A percentile compares a stretch with the other conserved stretches of the same genome.
phyloP scores from a whole-genome alignment of 2,888 invertebrate genomes.

The Mylabris sibirica region DNA sequence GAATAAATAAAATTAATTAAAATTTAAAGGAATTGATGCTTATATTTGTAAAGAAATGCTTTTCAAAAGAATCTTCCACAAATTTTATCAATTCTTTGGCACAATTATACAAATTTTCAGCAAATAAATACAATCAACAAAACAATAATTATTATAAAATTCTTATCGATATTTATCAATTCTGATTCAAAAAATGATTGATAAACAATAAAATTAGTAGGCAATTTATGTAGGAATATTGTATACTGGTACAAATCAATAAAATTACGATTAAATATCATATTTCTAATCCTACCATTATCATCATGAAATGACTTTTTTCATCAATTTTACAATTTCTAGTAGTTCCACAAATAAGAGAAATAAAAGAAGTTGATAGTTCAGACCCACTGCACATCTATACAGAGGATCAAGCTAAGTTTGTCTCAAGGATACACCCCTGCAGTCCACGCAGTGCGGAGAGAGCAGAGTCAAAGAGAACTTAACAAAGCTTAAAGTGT shows the following conservation, averaged over 20 bases:
- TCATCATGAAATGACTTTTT: too few species aligned
- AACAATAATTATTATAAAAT: neutral
- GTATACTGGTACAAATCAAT: neutral
- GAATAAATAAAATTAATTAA: neutral
- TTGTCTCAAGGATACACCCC: too few species aligned
- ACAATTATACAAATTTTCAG: neutral
- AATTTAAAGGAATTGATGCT: constrained; percentile 9
- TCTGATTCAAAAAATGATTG: neutral
- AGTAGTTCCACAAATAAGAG: too few species aligned
- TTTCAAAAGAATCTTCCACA: constrained; percentile 7
- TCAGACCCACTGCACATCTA: too few species aligned
- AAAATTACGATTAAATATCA: neutral
- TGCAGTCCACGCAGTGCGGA: too few species aligned
- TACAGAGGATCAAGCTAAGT: too few species aligned
- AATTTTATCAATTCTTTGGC: neutral
- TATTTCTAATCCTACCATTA: neutral
- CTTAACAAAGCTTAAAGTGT: too few species aligned
- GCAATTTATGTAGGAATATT: neutral
- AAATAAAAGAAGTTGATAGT: too few species aligned
- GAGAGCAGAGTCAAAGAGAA: too few species aligned
- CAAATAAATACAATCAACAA: neutral
- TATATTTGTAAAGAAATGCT: neutral
- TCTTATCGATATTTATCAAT: neutral
- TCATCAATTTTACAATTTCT: too few species aligned
- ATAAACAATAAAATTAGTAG: neutral